Evolutionary conservation across 2,888 invertebrate genomes (phyloP).

Genomic region (Scaptomyza parva): DNA sequence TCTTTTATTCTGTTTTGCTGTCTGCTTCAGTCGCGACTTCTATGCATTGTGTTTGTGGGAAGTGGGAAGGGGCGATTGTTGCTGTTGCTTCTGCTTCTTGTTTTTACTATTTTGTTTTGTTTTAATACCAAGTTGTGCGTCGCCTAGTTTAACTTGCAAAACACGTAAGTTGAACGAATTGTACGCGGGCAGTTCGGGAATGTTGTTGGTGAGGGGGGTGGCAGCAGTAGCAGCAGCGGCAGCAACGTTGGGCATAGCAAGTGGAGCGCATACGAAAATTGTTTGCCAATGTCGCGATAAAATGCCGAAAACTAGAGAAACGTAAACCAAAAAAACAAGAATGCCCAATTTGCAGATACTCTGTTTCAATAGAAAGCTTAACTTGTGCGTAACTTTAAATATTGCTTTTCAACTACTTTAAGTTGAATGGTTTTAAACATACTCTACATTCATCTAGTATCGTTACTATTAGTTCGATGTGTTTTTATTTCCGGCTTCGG

Average conservation of each 20-base stretch:
- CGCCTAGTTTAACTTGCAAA: conserved; percentile 70
- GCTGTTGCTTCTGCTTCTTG: conserved; percentile 37
- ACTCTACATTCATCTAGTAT: too few relatives aligned
- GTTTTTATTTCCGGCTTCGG: not conserved
- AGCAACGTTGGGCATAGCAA: conserved; percentile 61
- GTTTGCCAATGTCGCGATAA: conserved; percentile 79
- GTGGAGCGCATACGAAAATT: conserved; percentile 76
- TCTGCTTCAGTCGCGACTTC: not conserved
- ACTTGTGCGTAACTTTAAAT: too few relatives aligned
- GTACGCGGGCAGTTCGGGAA: not conserved
- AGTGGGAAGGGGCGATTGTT: not conserved
- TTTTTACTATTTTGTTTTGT: conserved; percentile 56
- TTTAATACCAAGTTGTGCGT: conserved; percentile 53
- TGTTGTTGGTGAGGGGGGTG: not conserved
- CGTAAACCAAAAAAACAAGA: not conserved
- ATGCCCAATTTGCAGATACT: conserved; percentile 11
- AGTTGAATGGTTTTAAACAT: too few relatives aligned
- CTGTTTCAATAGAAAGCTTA: not conserved
- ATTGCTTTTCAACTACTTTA: too few relatives aligned
- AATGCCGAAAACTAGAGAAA: conserved; percentile 46
- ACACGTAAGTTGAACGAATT: conserved; percentile 59
- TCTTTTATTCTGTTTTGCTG: not conserved
- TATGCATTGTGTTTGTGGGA: not conserved
- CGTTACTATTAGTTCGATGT: not conserved
- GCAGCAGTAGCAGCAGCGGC: not conserved